Evolutionary conservation across 2,888 invertebrate genomes (phyloP).

Genomic region (Andrena haemorrhoa): DNA sequence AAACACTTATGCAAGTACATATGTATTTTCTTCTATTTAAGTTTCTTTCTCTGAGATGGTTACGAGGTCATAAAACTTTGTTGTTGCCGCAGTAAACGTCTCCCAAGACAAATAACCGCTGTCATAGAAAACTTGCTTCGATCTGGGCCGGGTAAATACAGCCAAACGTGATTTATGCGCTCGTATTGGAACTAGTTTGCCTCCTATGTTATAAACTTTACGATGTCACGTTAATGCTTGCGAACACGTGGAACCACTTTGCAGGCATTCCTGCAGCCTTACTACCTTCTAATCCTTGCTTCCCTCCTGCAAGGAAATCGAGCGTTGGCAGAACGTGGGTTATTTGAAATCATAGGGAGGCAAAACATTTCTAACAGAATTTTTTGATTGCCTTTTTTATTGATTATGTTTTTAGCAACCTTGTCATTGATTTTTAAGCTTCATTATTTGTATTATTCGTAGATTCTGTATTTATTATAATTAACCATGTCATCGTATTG

Average conservation of each 20-base stretch:
- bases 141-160: constrained; percentile 6
- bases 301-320: too few species aligned
- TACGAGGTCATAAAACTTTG: constrained; percentile 12
- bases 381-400: background rate
- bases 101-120: constrained; percentile 25
- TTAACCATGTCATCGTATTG: too few species aligned
- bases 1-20: too few species aligned
- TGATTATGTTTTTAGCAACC: background rate
- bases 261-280: background rate
- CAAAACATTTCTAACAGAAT: too few species aligned
- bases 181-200: constrained; percentile 15
- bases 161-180: constrained; percentile 20
- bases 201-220: constrained; percentile 13
- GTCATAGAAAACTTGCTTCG: constrained; percentile 28
- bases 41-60: too few species aligned
- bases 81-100: background rate
- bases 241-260: background rate
- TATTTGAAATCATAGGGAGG: too few species aligned
- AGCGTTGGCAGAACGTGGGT: too few species aligned
- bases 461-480: too few species aligned
- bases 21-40: too few species aligned
- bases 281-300: background rate
- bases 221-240: background rate
- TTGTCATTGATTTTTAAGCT: too few species aligned
- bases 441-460: too few species aligned